Evolutionary conservation across 2,888 invertebrate genomes (phyloP).

Genomic region (Conops quadrifasciatus): DNA sequence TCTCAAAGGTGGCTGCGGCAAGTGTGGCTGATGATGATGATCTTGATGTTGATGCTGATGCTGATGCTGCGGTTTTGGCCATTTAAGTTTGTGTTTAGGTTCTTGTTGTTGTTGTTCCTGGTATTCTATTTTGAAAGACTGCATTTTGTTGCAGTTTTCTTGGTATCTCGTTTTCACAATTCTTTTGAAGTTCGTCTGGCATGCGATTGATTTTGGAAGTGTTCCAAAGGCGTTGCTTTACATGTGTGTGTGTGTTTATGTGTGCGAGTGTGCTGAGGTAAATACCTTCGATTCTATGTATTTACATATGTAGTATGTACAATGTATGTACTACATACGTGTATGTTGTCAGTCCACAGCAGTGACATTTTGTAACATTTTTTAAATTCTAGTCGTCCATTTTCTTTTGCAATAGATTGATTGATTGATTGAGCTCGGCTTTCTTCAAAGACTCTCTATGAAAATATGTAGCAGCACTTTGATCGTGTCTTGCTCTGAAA

Average conservation of each 20-base stretch:
- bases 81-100: conserved; percentile 16
- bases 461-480: too few relatives aligned
- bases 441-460: conserved; percentile 5
- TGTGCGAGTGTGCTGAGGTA: too few relatives aligned
- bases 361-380: conserved; percentile 5
- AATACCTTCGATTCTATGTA: too few relatives aligned
- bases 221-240: conserved; percentile 2
- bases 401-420: background rate
- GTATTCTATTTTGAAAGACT: conserved; percentile 3
- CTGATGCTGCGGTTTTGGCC: conserved; percentile 42
- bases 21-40: conserved; percentile 26
- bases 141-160: conserved; percentile 16
- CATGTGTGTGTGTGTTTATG: background rate
- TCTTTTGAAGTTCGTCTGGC: conserved; percentile 15
- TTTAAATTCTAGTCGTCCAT: background rate
- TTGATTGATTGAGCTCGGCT: background rate
- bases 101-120: conserved; percentile 15
- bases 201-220: conserved; percentile 17
- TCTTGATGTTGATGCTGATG: conserved; percentile 22
- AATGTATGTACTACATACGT: background rate
- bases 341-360: background rate
- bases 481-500: background rate
- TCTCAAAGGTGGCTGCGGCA: conserved; percentile 42
- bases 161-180: conserved; percentile 4
- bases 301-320: conserved; percentile 5